Percentiles rank a stretch among this genome's conserved stretches.
These are phyloP conservation scores for Torymus tubicola DNA, from an alignment of 2,888 invertebrate species.

Conservation along the genomic window DNA sequence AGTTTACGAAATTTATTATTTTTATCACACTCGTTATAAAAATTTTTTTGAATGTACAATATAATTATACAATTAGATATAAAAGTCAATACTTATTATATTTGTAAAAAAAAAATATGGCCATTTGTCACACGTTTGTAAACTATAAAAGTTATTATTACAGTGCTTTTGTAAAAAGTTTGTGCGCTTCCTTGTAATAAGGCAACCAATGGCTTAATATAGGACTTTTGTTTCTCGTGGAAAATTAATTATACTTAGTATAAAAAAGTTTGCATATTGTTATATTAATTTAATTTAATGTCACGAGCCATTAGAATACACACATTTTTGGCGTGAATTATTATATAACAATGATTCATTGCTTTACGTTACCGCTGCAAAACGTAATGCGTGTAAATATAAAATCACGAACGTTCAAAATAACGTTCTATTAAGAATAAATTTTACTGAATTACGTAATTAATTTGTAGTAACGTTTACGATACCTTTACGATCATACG, in stretches of 20 bases:
- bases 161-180: slow-evolving; percentile 2
- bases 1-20: too few relatives aligned
- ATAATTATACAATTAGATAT: neutral
- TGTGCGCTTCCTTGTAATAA: slow-evolving; percentile 12
- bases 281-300: neutral
- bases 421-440: too few relatives aligned
- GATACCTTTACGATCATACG: too few relatives aligned
- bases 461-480: too few relatives aligned
- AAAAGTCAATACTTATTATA: slow-evolving; percentile 3
- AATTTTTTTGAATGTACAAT: slow-evolving; percentile 12
- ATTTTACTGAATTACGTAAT: too few relatives aligned
- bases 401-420: too few relatives aligned
- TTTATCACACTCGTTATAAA: neutral
- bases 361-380: too few relatives aligned
- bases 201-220: slow-evolving; percentile 22
- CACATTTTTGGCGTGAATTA: neutral
- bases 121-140: too few relatives aligned
- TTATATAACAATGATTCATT: too few relatives aligned
- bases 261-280: neutral
- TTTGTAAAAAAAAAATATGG: neutral
- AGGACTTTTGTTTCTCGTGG: neutral
- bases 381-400: too few relatives aligned
- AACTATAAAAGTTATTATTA: too few relatives aligned
- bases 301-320: slow-evolving; percentile 36
- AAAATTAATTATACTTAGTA: neutral